These are phyloP conservation scores for Aspiorhynchus laticeps DNA, from an alignment of 2,113 vertebrate genomes.

Conservation along the genomic window DNA sequence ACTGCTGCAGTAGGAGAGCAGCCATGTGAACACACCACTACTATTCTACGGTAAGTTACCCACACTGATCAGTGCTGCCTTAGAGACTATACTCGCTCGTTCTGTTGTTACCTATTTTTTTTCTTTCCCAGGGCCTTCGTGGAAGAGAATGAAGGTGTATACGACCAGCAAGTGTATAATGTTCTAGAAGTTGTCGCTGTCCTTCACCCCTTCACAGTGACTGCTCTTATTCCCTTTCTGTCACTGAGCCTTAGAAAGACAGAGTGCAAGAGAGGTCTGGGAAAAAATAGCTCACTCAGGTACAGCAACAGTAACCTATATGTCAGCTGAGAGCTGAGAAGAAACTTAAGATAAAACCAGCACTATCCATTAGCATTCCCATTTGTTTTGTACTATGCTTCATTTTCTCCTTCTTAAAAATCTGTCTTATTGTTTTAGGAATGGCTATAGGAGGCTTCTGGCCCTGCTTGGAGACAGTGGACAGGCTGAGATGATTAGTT, in stretches of 20 bases:
- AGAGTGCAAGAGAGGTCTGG: constrained; percentile 89
- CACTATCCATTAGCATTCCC: background rate
- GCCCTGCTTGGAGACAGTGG: constrained; percentile 84
- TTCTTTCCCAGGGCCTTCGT: constrained; percentile 83
- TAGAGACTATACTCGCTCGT: background rate
- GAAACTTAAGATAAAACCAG: background rate
- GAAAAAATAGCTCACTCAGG: constrained; percentile 87
- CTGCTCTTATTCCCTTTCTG: constrained; percentile 82
- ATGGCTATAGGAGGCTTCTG: constrained; percentile 87
- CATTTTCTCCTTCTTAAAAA: background rate
- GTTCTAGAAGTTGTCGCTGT: constrained; percentile 83
- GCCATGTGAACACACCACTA: constrained; percentile 79
- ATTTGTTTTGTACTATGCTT: background rate
- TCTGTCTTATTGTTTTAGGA: constrained; percentile 77
- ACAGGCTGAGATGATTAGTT: constrained; percentile 84
- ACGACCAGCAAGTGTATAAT: constrained; percentile 84
- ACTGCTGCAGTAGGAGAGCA: constrained; percentile 75
- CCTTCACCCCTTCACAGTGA: constrained; percentile 79
- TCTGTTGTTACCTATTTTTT: constrained; percentile 27
- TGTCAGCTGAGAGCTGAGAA: background rate
- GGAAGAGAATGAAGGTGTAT: constrained; percentile 82
- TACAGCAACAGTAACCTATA: constrained; percentile 59
- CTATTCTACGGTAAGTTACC: constrained; percentile 85
- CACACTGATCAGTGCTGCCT: background rate
- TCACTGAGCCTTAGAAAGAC: constrained; percentile 84